phyloP scores from a whole-genome alignment of 2,113 vertebrate species.

The Natator depressus region DNA sequence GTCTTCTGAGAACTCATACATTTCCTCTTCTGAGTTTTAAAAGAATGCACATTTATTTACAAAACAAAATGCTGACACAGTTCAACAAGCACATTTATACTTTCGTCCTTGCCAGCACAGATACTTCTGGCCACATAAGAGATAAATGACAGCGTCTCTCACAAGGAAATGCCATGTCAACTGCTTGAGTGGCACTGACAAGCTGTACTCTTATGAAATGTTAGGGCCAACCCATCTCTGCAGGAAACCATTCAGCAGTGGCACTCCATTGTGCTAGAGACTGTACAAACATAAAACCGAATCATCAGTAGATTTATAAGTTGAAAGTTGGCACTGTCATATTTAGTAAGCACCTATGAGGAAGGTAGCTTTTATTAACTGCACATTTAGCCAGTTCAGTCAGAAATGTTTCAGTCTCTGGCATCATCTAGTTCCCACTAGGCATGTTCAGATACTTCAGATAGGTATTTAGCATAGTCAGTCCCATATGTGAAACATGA shows the following conservation, averaged over 20 bases:
- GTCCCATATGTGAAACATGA: neutral
- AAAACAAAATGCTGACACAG: constrained; percentile 19
- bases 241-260: neutral
- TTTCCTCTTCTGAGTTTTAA: neutral
- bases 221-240: neutral
- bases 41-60: neutral
- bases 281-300: neutral
- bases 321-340: neutral
- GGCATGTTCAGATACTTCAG: neutral
- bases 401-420: neutral
- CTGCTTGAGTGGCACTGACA: neutral
- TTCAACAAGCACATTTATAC: constrained; percentile 25
- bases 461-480: neutral
- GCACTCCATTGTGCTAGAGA: neutral
- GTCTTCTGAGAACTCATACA: neutral
- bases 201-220: neutral
- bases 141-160: neutral
- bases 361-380: neutral
- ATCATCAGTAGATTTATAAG: neutral
- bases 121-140: neutral
- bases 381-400: neutral
- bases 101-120: neutral
- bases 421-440: neutral
- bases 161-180: neutral
- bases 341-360: neutral